phyloP scores from a whole-genome alignment of 2,113 vertebrate species.

The Silurus meridionalis region DNA sequence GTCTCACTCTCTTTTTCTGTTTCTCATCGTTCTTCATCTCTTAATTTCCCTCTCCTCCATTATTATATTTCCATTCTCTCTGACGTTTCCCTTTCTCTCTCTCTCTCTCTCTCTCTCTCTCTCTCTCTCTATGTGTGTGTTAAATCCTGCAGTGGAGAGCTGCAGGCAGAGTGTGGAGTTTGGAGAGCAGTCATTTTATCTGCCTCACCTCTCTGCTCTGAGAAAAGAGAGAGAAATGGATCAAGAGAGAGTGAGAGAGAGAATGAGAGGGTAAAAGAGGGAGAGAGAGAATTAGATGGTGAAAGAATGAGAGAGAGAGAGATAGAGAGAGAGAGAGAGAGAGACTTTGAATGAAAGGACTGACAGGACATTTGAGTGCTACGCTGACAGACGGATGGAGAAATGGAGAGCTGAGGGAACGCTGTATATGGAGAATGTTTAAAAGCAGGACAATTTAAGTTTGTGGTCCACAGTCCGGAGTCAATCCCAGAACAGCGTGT shows the following conservation, averaged over 20 bases:
- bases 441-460: neutral
- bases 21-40: too few species aligned
- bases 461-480: too few species aligned
- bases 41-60: neutral
- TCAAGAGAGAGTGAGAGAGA: neutral
- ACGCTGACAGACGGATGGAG: neutral
- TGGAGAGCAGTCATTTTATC: constrained; percentile 16
- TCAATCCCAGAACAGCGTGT: too few species aligned
- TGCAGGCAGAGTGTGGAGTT: neutral
- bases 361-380: neutral
- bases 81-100: neutral
- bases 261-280: neutral
- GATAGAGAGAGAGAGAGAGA: neutral
- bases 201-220: constrained; percentile 19
- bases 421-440: neutral
- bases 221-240: neutral
- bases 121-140: neutral
- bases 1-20: neutral
- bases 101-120: neutral
- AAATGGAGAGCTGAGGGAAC: constrained; percentile 1
- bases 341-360: constrained; percentile 35
- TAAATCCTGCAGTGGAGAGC: neutral
- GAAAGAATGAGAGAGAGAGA: constrained; percentile 17
- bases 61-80: neutral
- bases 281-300: neutral